phyloP scores from a whole-genome alignment of 2,797 vertebrate species.

The Takifugu rubripes region DNA sequence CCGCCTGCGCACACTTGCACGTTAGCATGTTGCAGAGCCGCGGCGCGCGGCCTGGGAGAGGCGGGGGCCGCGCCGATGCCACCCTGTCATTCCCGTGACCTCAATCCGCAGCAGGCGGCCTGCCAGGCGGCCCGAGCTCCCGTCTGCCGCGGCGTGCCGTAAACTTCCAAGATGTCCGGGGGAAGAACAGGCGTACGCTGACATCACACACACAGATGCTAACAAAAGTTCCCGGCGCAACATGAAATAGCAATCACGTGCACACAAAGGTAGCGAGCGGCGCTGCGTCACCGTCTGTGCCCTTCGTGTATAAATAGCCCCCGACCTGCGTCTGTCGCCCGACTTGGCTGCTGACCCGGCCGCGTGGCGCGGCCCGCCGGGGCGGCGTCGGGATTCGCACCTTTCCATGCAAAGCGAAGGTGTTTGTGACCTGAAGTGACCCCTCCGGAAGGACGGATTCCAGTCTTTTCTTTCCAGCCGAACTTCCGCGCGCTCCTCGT shows the following conservation, averaged over 20 bases:
- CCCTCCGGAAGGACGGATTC: too few relatives aligned
- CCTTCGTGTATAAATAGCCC: background rate
- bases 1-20: background rate
- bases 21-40: constrained; percentile 9
- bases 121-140: constrained; percentile 34
- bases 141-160: constrained; percentile 29
- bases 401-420: too few relatives aligned
- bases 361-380: too few relatives aligned
- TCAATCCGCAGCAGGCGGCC: constrained; percentile 48
- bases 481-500: too few relatives aligned
- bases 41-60: constrained; percentile 9
- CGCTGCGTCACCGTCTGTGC: background rate
- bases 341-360: too few relatives aligned
- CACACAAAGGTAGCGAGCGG: background rate
- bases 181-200: constrained; percentile 12
- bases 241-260: too few relatives aligned
- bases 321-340: background rate
- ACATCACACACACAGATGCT: constrained; percentile 6
- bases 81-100: constrained; percentile 58
- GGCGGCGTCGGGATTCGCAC: too few relatives aligned
- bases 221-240: background rate
- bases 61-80: constrained; percentile 11
- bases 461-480: background rate
- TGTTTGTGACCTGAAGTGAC: too few relatives aligned
- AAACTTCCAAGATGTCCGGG: constrained; percentile 35